Conservation (phyloP, 2,888 invertebrate species). For the Cryptocephalus moraei region DNA sequence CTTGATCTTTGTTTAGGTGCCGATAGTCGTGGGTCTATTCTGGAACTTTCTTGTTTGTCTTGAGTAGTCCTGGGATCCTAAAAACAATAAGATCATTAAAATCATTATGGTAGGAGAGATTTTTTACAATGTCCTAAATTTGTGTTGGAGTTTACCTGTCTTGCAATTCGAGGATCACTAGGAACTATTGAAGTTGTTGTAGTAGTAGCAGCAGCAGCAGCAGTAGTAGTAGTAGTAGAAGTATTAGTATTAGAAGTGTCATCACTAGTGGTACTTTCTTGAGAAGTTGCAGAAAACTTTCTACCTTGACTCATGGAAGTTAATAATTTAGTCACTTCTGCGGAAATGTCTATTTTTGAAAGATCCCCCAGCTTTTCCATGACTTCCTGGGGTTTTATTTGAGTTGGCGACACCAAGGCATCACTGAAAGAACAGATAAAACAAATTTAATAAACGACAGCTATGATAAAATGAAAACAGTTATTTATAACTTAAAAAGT, state of each 20-base stretch:
- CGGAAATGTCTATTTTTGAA: conserved; percentile 64
- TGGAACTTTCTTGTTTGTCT: conserved; percentile 6
- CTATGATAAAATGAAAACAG: no score
- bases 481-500: no score
- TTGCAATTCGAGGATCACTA: conserved; percentile 12
- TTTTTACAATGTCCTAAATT: neutral
- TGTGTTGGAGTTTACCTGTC: conserved; percentile 12
- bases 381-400: conserved; percentile 44
- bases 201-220: conserved; percentile 1
- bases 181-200: conserved; percentile 7
- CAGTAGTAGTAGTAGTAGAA: neutral
- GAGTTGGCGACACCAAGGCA: conserved; percentile 22
- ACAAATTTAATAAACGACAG: no score
- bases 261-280: neutral
- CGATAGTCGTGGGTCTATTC: conserved; percentile 10
- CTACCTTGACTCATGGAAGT: conserved; percentile 42
- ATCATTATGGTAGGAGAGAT: neutral
- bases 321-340: conserved; percentile 59
- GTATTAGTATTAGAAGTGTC: conserved; percentile 1
- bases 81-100: neutral
- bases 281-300: conserved; percentile 5
- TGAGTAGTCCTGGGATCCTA: conserved; percentile 12
- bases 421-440: conserved; percentile 3
- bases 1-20: conserved; percentile 16
- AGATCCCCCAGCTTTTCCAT: conserved; percentile 58